Conservation (phyloP, 2,113 vertebrate species). For the Callorhinus ursinus region DNA sequence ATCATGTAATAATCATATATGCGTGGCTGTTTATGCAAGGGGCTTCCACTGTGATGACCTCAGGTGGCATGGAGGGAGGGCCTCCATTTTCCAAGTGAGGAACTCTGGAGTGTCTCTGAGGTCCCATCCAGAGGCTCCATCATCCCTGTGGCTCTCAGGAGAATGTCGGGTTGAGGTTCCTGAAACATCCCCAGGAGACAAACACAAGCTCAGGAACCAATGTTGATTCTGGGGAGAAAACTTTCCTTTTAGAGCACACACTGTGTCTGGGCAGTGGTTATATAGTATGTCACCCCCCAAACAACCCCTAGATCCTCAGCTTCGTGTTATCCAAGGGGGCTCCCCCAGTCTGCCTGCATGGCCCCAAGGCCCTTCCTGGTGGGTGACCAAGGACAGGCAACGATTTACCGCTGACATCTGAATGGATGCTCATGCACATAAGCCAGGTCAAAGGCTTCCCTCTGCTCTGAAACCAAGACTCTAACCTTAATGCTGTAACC, state of each 20-base stretch:
- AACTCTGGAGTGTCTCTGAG: not conserved
- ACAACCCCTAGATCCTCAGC: not conserved
- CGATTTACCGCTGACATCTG: not conserved
- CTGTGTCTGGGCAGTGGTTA: not conserved
- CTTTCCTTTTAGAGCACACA: not conserved
- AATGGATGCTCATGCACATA: not conserved
- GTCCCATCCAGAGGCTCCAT: not conserved
- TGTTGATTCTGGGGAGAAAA: not conserved
- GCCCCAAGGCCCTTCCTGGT: not conserved
- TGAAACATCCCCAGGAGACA: not conserved
- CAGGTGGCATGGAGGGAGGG: not conserved
- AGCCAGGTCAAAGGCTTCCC: not conserved
- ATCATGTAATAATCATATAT: not conserved
- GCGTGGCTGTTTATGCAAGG: not conserved
- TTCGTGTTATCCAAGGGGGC: too few relatives aligned
- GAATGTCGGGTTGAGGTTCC: not conserved
- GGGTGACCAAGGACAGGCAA: not conserved
- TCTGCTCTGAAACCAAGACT: not conserved
- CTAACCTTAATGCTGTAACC: not conserved
- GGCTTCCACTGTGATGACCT: too few relatives aligned
- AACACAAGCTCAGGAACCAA: not conserved
- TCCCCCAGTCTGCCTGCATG: not conserved
- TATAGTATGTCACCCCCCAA: accelerated
- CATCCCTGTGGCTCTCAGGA: not conserved
- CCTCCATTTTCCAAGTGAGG: not conserved